A percentile compares a stretch with the other conserved stretches of the same genome.
Conservation (phyloP, 2,113 vertebrate species). For the Gulo gulo region DNA sequence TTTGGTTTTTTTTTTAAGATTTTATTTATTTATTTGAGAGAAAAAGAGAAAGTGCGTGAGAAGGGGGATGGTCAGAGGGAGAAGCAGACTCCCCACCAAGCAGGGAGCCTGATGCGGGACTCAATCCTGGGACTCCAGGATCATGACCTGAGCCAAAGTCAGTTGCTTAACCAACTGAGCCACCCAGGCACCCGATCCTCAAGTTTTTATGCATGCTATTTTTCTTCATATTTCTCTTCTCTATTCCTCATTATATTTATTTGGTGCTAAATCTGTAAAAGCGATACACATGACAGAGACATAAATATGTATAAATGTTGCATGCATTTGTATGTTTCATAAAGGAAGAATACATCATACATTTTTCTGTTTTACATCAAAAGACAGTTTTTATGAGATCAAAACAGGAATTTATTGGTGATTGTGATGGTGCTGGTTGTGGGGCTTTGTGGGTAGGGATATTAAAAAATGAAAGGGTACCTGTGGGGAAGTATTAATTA, state of each 20-base stretch:
- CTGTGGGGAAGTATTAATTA: not conserved
- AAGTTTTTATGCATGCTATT: not conserved
- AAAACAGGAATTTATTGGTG: not conserved
- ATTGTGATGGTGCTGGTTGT: not conserved
- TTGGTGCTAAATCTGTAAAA: not conserved
- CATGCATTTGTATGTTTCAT: not conserved
- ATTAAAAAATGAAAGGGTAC: not conserved
- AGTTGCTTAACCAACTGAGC: no score
- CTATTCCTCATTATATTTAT: not conserved
- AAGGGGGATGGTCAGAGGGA: no score
- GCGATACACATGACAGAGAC: not conserved
- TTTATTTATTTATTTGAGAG: no score
- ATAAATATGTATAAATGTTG: not conserved
- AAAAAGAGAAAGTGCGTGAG: no score
- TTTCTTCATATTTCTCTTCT: not conserved
- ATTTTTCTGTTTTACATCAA: not conserved
- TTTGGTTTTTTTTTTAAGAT: no score
- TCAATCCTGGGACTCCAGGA: no score
- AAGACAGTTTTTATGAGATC: not conserved
- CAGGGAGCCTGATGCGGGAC: no score
- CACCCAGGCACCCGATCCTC: no score
- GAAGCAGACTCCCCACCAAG: no score
- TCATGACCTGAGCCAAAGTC: no score
- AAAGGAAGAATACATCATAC: not conserved
- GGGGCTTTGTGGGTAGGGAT: fast-evolving